A percentile compares a stretch with the other conserved stretches of the same genome.
These are phyloP conservation scores for Aldabrachelys gigantea DNA, from an alignment of 2,113 vertebrate species.

Conservation along the genomic window DNA sequence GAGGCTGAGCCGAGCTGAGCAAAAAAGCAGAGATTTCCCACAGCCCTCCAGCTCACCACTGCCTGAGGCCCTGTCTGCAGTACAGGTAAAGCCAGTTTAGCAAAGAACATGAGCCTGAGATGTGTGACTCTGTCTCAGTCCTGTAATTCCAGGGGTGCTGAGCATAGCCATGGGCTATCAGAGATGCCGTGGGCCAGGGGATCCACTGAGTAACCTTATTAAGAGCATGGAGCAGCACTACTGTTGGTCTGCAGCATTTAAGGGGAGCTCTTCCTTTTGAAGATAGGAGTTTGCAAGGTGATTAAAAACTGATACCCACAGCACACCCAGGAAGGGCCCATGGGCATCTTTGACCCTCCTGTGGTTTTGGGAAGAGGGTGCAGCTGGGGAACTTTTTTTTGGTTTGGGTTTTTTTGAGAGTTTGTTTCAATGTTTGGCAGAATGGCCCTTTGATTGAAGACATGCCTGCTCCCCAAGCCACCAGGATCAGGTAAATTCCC, in stretches of 20 bases:
- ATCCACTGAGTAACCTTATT: neutral
- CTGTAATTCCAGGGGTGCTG: neutral
- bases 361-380: neutral
- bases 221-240: neutral
- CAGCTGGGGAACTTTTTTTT: neutral
- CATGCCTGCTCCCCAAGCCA: neutral
- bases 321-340: neutral
- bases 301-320: neutral
- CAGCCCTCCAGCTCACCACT: neutral
- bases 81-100: neutral
- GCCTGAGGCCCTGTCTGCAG: neutral
- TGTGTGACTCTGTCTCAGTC: neutral
- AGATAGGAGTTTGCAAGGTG: neutral
- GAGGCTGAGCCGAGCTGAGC: neutral
- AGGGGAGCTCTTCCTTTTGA: neutral
- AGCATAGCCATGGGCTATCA: neutral
- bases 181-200: neutral
- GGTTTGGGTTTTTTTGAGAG: neutral
- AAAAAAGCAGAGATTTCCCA: neutral
- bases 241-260: neutral
- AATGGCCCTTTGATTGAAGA: neutral
- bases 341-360: neutral
- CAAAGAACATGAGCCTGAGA: neutral
- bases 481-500: neutral
- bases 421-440: neutral